Percentiles rank a stretch among this genome's conserved stretches.
These are phyloP conservation scores for Indicator indicator DNA, from an alignment of 2,113 vertebrate genomes.

Conservation along the genomic window DNA sequence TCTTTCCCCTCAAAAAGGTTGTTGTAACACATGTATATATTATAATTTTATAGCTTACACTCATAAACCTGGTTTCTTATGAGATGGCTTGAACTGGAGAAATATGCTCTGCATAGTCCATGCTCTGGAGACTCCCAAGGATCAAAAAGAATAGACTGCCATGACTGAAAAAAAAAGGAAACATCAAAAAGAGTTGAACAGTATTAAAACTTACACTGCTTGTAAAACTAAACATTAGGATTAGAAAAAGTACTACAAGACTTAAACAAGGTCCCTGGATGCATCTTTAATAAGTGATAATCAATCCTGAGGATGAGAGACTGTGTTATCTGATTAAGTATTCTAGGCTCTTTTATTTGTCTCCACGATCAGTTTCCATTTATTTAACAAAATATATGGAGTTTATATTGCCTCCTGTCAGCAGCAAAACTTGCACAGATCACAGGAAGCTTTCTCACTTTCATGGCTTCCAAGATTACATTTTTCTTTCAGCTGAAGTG, in stretches of 20 bases:
- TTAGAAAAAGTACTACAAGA: neutral
- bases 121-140: slow-evolving; percentile 44
- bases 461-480: neutral
- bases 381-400: neutral
- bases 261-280: neutral
- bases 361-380: neutral
- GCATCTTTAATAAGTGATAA: neutral
- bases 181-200: neutral
- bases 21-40: neutral
- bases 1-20: neutral
- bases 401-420: neutral
- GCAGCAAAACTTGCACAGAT: neutral
- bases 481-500: neutral
- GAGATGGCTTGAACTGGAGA: slow-evolving; percentile 52
- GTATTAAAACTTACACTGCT: neutral
- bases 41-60: slow-evolving; percentile 17
- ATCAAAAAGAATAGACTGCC: slow-evolving; percentile 51
- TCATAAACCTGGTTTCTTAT: slow-evolving; percentile 36
- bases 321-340: neutral
- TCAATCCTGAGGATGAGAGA: neutral
- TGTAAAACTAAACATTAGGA: slow-evolving; percentile 26
- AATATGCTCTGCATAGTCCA: slow-evolving; percentile 39
- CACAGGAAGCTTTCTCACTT: neutral
- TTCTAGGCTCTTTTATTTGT: neutral
- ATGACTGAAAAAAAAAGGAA: slow-evolving; percentile 47